A percentile compares a stretch with the other conserved stretches of the same genome.
Conservation (phyloP, 92 coral and sea anemone genomes). For the Parazoanthus darwini region DNA sequence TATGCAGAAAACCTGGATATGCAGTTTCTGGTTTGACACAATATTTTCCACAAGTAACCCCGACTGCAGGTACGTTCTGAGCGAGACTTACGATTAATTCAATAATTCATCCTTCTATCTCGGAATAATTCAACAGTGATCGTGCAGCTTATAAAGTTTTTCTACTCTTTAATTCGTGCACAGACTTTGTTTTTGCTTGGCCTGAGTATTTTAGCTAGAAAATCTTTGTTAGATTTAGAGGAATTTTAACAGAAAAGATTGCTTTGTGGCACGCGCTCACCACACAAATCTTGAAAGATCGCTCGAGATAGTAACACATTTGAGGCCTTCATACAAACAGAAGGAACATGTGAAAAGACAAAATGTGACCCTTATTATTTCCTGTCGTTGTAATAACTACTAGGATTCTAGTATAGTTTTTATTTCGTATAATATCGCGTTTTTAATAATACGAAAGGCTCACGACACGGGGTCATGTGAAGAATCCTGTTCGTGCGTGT, state of each 20-base stretch:
- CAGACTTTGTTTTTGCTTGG: not conserved
- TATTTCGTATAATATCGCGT: not conserved
- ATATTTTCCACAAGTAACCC: constrained; percentile 23
- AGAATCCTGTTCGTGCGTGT: constrained; percentile 27
- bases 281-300: constrained; percentile 3
- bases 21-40: constrained; percentile 25
- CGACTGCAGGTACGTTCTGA: constrained; percentile 31
- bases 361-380: not conserved
- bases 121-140: constrained; percentile 21
- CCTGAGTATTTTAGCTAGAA: not conserved
- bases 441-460: constrained; percentile 3
- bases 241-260: not conserved
- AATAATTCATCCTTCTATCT: constrained; percentile 32
- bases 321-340: constrained; percentile 22
- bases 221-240: constrained; percentile 2
- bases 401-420: not conserved
- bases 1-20: constrained; percentile 37
- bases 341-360: constrained; percentile 3
- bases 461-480: constrained; percentile 18
- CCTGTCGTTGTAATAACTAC: not conserved
- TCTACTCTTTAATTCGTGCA: not conserved
- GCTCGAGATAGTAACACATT: constrained; percentile 30
- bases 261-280: constrained; percentile 3
- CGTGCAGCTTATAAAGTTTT: constrained; percentile 16
- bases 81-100: constrained; percentile 10